Percentiles rank a stretch among this genome's conserved stretches.
phyloP scores from a whole-genome alignment of 2,113 vertebrate species.

The Anser brachyrhynchus region DNA sequence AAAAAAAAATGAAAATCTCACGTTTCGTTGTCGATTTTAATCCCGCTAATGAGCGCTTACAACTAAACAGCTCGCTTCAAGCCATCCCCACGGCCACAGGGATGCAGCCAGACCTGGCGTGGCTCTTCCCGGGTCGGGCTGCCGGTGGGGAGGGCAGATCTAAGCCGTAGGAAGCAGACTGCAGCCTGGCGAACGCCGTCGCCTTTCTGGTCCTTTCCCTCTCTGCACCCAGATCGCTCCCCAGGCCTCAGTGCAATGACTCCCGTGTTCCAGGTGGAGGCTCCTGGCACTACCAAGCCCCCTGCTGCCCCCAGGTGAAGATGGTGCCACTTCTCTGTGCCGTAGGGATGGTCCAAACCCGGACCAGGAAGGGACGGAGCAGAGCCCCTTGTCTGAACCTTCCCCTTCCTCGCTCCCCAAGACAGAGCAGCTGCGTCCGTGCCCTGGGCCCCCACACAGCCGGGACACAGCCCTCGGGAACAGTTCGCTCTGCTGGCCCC shows the following conservation, averaged over 20 bases:
- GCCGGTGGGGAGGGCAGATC: background rate
- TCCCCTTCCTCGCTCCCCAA: background rate
- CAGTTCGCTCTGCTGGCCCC: background rate
- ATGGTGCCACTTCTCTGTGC: background rate
- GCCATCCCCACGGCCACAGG: background rate
- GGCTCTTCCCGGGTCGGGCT: background rate
- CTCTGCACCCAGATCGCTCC: background rate
- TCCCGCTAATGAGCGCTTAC: background rate
- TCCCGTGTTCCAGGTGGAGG: background rate
- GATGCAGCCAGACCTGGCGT: background rate
- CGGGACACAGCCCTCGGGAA: background rate
- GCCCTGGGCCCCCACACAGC: background rate
- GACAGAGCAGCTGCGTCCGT: background rate
- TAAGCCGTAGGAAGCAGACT: background rate
- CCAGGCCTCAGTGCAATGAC: rapidly evolving
- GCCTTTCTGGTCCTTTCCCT: background rate
- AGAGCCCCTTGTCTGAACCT: background rate
- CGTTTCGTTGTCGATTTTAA: background rate
- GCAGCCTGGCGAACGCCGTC: rapidly evolving
- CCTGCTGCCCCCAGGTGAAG: background rate
- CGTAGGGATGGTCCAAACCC: background rate
- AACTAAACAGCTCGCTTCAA: background rate
- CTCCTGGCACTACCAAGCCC: background rate
- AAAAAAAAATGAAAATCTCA: background rate
- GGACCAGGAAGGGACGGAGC: background rate